Conservation (phyloP, 2,888 invertebrate genomes). For the Timema podura region DNA sequence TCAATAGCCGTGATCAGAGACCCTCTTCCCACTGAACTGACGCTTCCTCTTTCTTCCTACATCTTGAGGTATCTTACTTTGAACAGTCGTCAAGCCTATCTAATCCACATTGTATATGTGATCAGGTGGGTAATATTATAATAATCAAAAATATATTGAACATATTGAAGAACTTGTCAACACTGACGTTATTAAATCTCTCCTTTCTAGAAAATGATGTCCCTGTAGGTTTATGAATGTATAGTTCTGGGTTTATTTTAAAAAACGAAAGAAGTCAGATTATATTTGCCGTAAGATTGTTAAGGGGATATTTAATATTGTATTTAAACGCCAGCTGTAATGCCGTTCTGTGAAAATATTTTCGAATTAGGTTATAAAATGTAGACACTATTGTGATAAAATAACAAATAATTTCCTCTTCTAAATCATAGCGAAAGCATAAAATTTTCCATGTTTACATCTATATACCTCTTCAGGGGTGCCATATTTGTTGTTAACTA, state of each 20-base stretch:
- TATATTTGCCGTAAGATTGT: not conserved
- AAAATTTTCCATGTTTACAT: not conserved
- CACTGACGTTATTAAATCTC: not conserved
- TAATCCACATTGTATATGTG: not conserved
- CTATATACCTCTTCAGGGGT: not conserved
- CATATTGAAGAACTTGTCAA: not conserved
- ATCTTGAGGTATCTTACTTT: slow-evolving; percentile 1
- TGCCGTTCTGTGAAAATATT: not conserved
- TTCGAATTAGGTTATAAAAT: not conserved
- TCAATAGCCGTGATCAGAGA: not conserved
- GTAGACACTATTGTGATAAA: not conserved
- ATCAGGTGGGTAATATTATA: not conserved
- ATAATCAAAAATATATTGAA: not conserved
- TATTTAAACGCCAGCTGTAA: not conserved
- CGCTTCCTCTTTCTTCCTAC: not conserved
- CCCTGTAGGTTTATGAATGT: not conserved
- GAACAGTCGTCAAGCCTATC: not conserved
- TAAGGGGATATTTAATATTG: not conserved
- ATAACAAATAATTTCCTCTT: not conserved
- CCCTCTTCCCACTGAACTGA: not conserved
- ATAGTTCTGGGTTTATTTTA: not conserved
- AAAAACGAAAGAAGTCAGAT: not conserved
- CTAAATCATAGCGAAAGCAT: not conserved
- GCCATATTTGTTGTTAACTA: not conserved
- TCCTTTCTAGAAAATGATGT: not conserved